Evolutionary conservation across 2,113 vertebrate species (phyloP).

Genomic region (Trichechus manatus): DNA sequence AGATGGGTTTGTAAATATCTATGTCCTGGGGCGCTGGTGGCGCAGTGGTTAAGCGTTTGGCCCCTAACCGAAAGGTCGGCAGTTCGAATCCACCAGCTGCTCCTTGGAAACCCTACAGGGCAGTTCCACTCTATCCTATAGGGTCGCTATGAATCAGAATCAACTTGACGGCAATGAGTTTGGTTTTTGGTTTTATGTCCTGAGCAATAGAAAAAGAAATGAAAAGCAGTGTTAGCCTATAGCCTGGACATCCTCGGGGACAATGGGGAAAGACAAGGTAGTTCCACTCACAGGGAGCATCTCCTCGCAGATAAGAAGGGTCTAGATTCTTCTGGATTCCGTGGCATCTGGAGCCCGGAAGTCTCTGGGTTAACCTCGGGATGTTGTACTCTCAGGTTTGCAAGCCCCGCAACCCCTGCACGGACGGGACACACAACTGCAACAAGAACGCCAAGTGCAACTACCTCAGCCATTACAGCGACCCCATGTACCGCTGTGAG

Average conservation of each 20-base stretch:
- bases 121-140: too few relatives aligned
- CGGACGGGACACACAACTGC: constrained; percentile 96
- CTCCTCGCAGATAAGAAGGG: not conserved
- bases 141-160: too few relatives aligned
- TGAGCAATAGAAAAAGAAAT: not conserved
- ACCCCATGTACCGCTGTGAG: constrained; percentile 98
- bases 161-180: too few relatives aligned
- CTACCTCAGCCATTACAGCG: constrained; percentile 96
- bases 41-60: too few relatives aligned
- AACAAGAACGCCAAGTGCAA: constrained; percentile 98
- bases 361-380: not conserved
- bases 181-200: not conserved
- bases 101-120: too few relatives aligned
- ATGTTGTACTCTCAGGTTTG: constrained; percentile 91
- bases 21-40: not conserved
- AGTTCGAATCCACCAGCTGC: too few relatives aligned
- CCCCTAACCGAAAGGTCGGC: too few relatives aligned
- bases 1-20: not conserved
- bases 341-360: not conserved
- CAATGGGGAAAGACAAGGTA: too few relatives aligned
- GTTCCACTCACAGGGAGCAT: not conserved
- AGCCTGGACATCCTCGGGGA: not conserved
- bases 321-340: not conserved
- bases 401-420: constrained; percentile 96
- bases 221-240: not conserved